Conservation (phyloP, 2,797 vertebrate genomes). For the Perodicticus potto region DNA sequence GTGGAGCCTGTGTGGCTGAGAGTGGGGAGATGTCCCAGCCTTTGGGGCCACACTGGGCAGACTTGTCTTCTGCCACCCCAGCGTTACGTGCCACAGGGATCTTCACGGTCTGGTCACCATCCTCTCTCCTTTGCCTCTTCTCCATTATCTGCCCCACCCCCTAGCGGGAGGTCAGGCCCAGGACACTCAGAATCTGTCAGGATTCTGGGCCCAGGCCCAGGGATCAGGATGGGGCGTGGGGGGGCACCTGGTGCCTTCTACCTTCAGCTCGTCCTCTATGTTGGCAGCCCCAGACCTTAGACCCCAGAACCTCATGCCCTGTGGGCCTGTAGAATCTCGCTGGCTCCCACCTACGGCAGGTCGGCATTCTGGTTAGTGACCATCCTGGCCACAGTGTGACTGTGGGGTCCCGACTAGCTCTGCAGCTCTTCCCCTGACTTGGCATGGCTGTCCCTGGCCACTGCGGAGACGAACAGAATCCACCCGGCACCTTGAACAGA, state of each 20-base stretch:
- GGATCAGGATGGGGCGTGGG: neutral
- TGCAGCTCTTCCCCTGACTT: conserved; percentile 62
- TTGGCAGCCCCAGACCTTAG: neutral
- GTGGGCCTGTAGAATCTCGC: neutral
- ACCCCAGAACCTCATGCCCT: neutral
- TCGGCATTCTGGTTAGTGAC: neutral
- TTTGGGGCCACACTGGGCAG: neutral
- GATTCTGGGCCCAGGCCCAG: neutral
- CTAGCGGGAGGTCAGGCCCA: conserved; percentile 1
- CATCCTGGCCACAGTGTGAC: neutral
- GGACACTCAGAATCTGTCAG: neutral
- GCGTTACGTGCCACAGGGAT: neutral
- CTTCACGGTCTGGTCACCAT: fast-evolving
- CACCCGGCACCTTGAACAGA: conserved; percentile 79
- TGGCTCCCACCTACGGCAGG: neutral
- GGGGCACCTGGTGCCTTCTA: neutral
- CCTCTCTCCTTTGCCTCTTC: neutral
- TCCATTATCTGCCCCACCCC: neutral
- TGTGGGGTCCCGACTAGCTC: neutral
- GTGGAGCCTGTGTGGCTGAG: no score
- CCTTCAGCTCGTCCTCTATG: neutral
- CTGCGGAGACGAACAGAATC: conserved; percentile 53
- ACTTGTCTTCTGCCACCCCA: fast-evolving
- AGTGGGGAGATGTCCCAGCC: neutral
- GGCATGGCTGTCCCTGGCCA: conserved; percentile 70